Conservation (phyloP, 1,140 invertebrate species). For the Drosophila trapezifrons region DNA sequence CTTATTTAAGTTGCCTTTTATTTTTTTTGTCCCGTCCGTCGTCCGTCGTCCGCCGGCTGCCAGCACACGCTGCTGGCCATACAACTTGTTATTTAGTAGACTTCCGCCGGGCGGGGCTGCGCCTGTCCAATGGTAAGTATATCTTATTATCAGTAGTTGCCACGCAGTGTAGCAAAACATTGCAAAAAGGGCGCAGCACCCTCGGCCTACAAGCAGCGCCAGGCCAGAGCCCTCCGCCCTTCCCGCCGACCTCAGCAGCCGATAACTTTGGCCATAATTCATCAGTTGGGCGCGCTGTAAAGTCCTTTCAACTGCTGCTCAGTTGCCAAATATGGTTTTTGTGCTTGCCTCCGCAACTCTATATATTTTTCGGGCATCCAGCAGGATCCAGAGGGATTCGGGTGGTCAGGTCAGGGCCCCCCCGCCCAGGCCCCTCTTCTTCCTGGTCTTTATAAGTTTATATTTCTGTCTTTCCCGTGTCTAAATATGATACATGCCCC, state of each 20-base stretch:
- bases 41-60: conserved; percentile 3
- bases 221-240: neutral
- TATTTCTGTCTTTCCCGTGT: conserved; percentile 74
- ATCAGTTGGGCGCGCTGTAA: conserved; percentile 54
- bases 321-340: conserved; percentile 73
- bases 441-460: conserved; percentile 75
- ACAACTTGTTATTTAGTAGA: conserved; percentile 46
- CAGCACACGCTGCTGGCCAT: conserved; percentile 19
- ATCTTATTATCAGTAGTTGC: conserved; percentile 66
- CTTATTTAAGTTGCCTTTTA: conserved; percentile 58
- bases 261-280: conserved; percentile 77
- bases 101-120: conserved; percentile 25
- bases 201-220: neutral
- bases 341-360: conserved; percentile 44
- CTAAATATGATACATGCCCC: conserved; percentile 76
- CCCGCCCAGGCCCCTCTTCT: neutral
- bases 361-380: conserved; percentile 1
- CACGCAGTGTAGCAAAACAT: conserved; percentile 56
- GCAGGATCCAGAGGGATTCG: neutral
- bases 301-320: conserved; percentile 77
- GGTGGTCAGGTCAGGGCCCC: conserved; percentile 6
- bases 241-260: conserved; percentile 15
- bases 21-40: conserved; percentile 6
- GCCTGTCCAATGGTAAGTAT: conserved; percentile 42
- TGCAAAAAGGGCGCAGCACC: conserved; percentile 7